Conservation (phyloP, 2,113 vertebrate genomes). For the Ictidomys tridecemlineatus region DNA sequence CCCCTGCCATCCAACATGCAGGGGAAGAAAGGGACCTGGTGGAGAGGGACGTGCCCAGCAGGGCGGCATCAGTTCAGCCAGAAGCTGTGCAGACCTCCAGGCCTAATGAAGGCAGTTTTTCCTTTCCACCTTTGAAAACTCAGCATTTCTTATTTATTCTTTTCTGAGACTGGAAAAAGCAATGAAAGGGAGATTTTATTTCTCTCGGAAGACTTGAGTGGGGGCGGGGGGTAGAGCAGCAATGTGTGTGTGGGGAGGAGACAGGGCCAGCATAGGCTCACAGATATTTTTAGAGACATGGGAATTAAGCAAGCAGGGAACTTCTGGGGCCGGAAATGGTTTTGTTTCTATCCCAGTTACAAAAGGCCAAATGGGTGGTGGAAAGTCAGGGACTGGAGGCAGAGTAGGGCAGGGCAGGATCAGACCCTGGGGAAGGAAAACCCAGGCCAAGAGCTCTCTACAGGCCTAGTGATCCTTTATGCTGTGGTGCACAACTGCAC, state of each 20-base stretch:
- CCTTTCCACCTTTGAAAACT: slow-evolving; percentile 47
- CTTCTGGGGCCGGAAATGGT: slow-evolving; percentile 40
- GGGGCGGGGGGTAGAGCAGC: neutral
- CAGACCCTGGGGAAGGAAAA: neutral
- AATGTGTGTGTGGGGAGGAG: neutral
- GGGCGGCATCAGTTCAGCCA: neutral
- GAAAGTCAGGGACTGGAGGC: neutral
- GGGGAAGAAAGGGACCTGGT: neutral
- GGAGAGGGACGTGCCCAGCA: neutral
- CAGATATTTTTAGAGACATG: slow-evolving; percentile 79
- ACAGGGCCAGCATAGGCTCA: slow-evolving; percentile 3
- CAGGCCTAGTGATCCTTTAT: neutral
- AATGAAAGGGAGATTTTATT: slow-evolving; percentile 49
- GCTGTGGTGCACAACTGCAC: neutral
- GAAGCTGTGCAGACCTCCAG: neutral
- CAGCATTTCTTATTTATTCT: slow-evolving; percentile 44
- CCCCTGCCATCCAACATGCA: neutral
- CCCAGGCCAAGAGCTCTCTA: neutral
- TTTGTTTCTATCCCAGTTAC: slow-evolving; percentile 34
- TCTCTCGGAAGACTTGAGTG: neutral
- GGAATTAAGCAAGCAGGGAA: slow-evolving; percentile 63
- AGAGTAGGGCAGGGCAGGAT: neutral
- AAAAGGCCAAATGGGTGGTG: slow-evolving; percentile 22
- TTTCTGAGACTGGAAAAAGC: slow-evolving; percentile 42
- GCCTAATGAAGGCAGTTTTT: slow-evolving; percentile 15